phyloP scores from a whole-genome alignment of 2,888 invertebrate genomes.

The Dexiosoma caninum region DNA sequence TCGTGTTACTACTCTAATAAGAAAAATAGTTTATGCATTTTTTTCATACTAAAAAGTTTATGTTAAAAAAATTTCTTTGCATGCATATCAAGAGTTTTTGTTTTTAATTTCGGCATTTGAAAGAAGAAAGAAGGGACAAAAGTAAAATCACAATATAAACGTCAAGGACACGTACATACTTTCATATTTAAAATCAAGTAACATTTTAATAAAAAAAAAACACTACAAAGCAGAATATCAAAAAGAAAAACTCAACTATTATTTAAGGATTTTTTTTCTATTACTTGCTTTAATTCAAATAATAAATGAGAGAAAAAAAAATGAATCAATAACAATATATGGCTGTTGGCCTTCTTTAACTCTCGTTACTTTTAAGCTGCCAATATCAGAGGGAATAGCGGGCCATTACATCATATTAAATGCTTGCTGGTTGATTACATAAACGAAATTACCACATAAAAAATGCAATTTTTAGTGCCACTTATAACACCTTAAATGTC shows the following conservation, averaged over 20 bases:
- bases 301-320: neutral
- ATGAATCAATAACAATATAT: neutral
- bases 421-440: neutral
- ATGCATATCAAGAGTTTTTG: too few relatives aligned
- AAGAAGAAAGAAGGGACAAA: too few relatives aligned
- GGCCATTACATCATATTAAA: constrained; percentile 7
- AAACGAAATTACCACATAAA: constrained; percentile 31
- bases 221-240: too few relatives aligned
- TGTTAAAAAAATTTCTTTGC: too few relatives aligned
- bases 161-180: constrained; percentile 35
- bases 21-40: too few relatives aligned
- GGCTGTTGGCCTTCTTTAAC: neutral
- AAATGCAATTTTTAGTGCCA: constrained; percentile 39
- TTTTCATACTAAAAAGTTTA: too few relatives aligned
- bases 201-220: neutral
- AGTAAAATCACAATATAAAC: neutral
- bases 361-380: neutral
- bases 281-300: neutral
- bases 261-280: neutral
- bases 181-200: constrained; percentile 7
- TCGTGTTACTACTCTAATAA: too few relatives aligned
- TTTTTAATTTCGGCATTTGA: too few relatives aligned
- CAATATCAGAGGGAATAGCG: neutral
- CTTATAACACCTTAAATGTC: constrained; percentile 49
- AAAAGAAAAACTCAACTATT: neutral